Conservation (phyloP, 1,140 invertebrate genomes). For the Popillia japonica region DNA sequence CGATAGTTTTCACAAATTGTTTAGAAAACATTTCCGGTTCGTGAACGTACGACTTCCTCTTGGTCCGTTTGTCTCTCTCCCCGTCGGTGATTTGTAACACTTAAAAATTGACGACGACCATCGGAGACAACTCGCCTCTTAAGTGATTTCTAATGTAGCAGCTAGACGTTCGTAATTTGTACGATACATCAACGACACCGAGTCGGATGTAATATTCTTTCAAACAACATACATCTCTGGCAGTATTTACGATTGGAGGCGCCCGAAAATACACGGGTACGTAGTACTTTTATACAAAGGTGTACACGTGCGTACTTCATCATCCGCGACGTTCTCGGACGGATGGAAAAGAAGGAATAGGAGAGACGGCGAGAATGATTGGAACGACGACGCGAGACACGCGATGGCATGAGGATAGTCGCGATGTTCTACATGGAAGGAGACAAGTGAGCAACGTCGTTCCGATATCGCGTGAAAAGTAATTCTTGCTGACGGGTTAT, state of each 20-base stretch:
- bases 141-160: slow-evolving; percentile 23
- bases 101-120: slow-evolving; percentile 1
- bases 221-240: slow-evolving; percentile 28
- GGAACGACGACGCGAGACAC: neutral
- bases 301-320: neutral
- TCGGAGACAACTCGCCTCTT: neutral
- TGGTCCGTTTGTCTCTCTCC: neutral
- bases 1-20: slow-evolving; percentile 27
- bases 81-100: slow-evolving; percentile 23
- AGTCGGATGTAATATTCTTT: slow-evolving; percentile 27
- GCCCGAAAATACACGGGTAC: neutral
- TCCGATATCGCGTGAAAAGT: neutral
- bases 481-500: neutral
- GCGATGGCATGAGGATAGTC: neutral
- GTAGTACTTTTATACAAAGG: neutral
- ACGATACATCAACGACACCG: slow-evolving; percentile 31
- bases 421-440: slow-evolving; percentile 22
- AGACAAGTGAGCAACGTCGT: neutral
- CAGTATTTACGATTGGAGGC: slow-evolving; percentile 3
- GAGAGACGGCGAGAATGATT: neutral
- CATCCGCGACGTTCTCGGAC: neutral
- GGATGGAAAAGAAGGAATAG: neutral
- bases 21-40: slow-evolving; percentile 25
- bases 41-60: slow-evolving; percentile 9
- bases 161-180: slow-evolving; percentile 15